Evolutionary conservation across 2,113 vertebrate genomes (phyloP).

Genomic region (Leptobrachium ailaonicum): DNA sequence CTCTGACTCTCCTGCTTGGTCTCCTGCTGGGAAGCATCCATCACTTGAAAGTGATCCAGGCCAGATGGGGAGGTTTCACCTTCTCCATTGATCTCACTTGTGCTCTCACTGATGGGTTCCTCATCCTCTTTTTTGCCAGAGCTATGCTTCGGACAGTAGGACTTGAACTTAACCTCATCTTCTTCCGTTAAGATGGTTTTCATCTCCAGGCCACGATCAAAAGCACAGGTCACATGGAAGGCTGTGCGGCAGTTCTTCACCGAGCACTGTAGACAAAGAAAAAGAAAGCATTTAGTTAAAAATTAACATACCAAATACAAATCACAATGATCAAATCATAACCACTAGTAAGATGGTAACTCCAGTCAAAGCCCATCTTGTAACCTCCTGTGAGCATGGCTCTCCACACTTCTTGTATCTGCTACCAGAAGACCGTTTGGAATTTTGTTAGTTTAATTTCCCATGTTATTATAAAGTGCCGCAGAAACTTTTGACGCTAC

Average conservation of each 20-base stretch:
- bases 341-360: too few species aligned
- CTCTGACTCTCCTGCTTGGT: conserved; percentile 81
- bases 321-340: too few species aligned
- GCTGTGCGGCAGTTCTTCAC: conserved; percentile 93
- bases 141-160: conserved; percentile 92
- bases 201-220: conserved; percentile 87
- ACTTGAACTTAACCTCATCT: conserved; percentile 96
- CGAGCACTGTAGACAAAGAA: conserved; percentile 77
- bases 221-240: conserved; percentile 95
- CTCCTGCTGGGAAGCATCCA: conserved; percentile 75
- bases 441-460: too few species aligned
- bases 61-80: conserved; percentile 54
- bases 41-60: conserved; percentile 59
- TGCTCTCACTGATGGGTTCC: conserved; percentile 56
- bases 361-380: too few species aligned
- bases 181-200: conserved; percentile 91
- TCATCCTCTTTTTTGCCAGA: conserved; percentile 60
- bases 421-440: too few species aligned
- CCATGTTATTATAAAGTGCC: too few species aligned
- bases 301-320: neutral
- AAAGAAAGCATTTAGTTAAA: neutral
- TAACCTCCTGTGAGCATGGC: too few species aligned
- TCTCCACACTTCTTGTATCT: too few species aligned
- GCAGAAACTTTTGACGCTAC: too few species aligned
- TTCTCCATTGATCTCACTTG: conserved; percentile 54